phyloP scores from a whole-genome alignment of 2,888 invertebrate genomes.

The Embidobia sp. region DNA sequence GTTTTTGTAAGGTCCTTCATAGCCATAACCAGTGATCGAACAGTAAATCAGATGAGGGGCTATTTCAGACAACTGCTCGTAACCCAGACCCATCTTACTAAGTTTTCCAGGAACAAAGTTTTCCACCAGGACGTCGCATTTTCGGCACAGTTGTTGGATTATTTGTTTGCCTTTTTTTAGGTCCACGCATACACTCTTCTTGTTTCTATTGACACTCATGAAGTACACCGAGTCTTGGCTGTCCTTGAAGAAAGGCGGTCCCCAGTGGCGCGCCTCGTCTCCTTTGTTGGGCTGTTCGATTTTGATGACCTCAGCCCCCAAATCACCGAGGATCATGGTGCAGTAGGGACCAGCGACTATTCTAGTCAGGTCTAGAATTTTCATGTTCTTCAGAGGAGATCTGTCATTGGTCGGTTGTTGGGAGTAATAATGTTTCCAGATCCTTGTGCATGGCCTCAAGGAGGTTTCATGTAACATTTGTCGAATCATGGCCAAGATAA shows the following conservation, averaged over 20 bases:
- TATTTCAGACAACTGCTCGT: conserved; percentile 85
- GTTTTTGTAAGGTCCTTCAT: conserved; percentile 91
- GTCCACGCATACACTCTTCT: conserved; percentile 95
- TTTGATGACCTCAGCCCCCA: conserved; percentile 96
- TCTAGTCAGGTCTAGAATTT: conserved; percentile 90
- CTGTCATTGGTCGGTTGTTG: conserved; percentile 61
- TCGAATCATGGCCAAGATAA: too few species aligned
- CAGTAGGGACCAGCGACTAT: conserved; percentile 97
- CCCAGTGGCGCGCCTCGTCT: conserved; percentile 96
- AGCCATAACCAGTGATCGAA: conserved; percentile 96
- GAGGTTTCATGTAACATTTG: too few species aligned
- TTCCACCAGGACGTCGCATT: conserved; percentile 94
- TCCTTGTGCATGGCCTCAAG: too few species aligned
- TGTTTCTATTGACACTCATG: conserved; percentile 94
- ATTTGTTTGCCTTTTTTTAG: conserved; percentile 88
- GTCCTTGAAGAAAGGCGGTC: conserved; percentile 90
- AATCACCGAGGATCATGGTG: conserved; percentile 95
- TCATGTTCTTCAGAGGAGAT: conserved; percentile 87
- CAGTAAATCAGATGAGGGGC: conserved; percentile 94
- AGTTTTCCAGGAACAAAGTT: conserved; percentile 97
- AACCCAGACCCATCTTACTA: conserved; percentile 89
- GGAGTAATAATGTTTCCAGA: too few species aligned
- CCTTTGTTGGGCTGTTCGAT: conserved; percentile 92
- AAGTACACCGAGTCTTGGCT: conserved; percentile 90
- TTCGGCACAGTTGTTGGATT: conserved; percentile 87